These are phyloP conservation scores for Pseudomyrmex sp. DNA, from an alignment of 1,140 invertebrate genomes.

Conservation along the genomic window DNA sequence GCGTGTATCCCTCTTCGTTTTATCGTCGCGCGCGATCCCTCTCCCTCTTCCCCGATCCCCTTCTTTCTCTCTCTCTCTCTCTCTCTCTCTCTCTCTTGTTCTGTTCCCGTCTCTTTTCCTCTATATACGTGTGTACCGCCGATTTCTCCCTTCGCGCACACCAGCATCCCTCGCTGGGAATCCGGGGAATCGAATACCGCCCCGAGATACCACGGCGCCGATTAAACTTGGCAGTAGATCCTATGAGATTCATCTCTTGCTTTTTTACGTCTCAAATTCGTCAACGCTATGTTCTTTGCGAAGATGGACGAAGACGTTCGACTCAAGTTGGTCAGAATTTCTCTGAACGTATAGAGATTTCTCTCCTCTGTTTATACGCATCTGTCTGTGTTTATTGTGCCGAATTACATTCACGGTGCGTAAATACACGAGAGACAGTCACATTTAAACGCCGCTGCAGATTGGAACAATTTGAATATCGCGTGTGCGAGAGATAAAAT, in stretches of 20 bases:
- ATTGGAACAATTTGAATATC: constrained; percentile 32
- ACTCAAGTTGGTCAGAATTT: background rate
- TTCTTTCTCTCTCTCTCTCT: background rate
- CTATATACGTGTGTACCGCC: background rate
- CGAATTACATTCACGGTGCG: background rate
- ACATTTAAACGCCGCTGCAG: background rate
- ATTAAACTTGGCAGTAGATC: constrained; percentile 56
- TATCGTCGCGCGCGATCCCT: constrained; percentile 30
- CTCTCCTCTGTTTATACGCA: background rate
- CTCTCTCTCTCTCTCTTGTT: background rate
- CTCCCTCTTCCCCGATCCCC: background rate
- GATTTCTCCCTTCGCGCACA: background rate
- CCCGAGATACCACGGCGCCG: constrained; percentile 58
- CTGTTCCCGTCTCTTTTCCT: background rate
- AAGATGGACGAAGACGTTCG: background rate
- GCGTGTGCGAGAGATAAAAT: background rate
- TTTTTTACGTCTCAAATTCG: background rate
- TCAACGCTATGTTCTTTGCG: background rate
- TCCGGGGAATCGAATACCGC: constrained; percentile 65
- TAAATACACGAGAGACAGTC: background rate
- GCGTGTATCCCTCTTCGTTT: constrained; percentile 70
- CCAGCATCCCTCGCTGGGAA: constrained; percentile 69
- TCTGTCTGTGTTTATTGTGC: background rate
- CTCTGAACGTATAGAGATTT: background rate
- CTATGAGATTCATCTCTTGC: constrained; percentile 26